Conservation (phyloP, 2,797 vertebrate genomes). For the Epinephelus coioides region DNA sequence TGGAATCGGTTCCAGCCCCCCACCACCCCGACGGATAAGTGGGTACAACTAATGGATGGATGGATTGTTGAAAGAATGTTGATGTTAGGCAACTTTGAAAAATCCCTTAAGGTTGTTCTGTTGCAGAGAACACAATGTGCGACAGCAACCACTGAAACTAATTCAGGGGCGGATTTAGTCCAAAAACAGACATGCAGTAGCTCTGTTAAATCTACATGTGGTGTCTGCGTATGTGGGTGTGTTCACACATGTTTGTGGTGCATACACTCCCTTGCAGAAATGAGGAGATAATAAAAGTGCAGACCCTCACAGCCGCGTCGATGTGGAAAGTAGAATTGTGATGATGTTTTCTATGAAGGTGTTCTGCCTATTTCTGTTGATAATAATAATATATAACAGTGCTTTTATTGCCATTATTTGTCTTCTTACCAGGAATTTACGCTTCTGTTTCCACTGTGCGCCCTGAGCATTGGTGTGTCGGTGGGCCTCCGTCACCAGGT, state of each 20-base stretch:
- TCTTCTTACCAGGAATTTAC: slow-evolving; percentile 90
- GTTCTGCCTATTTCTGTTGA: neutral
- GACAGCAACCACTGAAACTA: neutral
- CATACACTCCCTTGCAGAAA: too few species aligned
- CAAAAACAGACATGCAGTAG: neutral
- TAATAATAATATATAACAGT: neutral
- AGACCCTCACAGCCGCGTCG: neutral
- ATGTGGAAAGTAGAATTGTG: too few species aligned
- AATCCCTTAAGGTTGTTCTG: neutral
- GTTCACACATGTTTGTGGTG: too few species aligned
- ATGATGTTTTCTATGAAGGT: neutral
- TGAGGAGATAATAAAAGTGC: neutral
- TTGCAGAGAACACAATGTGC: neutral
- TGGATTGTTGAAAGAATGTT: too few species aligned
- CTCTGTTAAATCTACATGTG: too few species aligned
- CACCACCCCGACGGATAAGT: too few species aligned
- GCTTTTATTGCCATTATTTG: too few species aligned
- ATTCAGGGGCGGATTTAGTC: neutral
- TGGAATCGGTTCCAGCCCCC: too few species aligned
- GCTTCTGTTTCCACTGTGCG: slow-evolving; percentile 98
- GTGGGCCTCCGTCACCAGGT: slow-evolving; percentile 95
- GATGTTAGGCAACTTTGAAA: neutral
- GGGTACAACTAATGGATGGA: too few species aligned
- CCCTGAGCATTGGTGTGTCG: slow-evolving; percentile 98
- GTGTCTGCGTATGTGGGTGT: too few species aligned